Base-by-base conservation (phyloP, 2,797 vertebrate genomes). In the Sparidentex hasta region DNA sequence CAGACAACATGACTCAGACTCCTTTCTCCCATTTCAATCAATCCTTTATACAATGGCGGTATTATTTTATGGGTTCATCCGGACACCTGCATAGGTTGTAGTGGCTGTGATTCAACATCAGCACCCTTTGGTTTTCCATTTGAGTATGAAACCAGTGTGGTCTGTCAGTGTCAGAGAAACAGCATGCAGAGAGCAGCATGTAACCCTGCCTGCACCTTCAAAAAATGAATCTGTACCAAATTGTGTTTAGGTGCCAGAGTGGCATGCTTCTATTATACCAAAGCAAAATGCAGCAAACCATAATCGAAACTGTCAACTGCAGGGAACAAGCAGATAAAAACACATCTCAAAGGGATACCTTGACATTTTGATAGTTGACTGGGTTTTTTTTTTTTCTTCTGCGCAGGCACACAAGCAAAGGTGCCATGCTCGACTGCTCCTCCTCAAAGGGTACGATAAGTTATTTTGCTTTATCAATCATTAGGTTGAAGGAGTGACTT, bases 111-210 rank as follows among this genome's bases (percentile, higher is more conserved):
- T 64, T 43, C 27, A 33, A 51, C 54, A 73, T 64, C 61, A 52
- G 23, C 59, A 65, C 62, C 78, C 62, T 70, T 74, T 80, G 59
- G 57, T 65, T 88, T 90, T 77, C 74, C 33, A 68, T 83, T 73
- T 80, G 12, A 63, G 57, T 83, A 51, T 59, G 56, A 78, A 83
- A 71, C 68, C 61, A 83, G 80, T 66, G 51, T 64, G 73, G 54
- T 75, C 63, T 72, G 79, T 64, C 67, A 71, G 65, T 81, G 79
- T 61, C 65, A 25, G 65, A 82, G 73, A 83, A 33, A 46, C 23
- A 64, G 29, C 84, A 88, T 17, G 78, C 78, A 86, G 82, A 81
- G 79, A 89, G 75, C 77, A 87, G 81, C 76, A 52, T 87, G 84
- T 73, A 80, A 77, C 79, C 11, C 54, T 66, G 70, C 76, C 74